phyloP scores from a whole-genome alignment of 1,140 invertebrate species.

The Tenebrio molitor region DNA sequence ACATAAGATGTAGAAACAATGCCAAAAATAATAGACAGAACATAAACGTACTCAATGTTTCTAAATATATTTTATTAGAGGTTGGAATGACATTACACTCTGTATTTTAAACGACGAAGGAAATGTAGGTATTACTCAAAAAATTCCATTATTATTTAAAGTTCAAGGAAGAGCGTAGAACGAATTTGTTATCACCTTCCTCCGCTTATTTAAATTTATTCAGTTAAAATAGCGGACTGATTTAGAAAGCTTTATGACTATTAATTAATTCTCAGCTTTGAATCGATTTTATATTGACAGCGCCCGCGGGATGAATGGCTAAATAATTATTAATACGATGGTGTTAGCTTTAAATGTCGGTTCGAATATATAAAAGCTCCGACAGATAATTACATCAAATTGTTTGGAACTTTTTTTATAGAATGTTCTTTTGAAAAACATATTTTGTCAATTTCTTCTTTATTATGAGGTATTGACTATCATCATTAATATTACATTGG shows the following conservation, averaged over 20 bases:
- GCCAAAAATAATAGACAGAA: no score
- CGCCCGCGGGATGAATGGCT: slow-evolving; percentile 3
- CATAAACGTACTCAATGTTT: no score
- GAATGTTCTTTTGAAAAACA: neutral
- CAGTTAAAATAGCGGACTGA: slow-evolving; percentile 8
- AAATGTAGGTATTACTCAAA: no score
- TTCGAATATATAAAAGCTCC: slow-evolving; percentile 7
- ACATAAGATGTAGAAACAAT: no score
- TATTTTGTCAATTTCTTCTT: no score
- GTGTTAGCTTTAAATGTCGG: slow-evolving; percentile 1
- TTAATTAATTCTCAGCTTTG: neutral
- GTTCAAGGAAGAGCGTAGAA: no score
- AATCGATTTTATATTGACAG: slow-evolving; percentile 15
- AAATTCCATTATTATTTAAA: no score
- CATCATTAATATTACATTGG: neutral
- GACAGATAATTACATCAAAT: slow-evolving; percentile 11
- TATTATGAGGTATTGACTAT: no score
- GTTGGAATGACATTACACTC: no score
- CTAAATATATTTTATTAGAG: no score
- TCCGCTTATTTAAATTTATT: slow-evolving; percentile 6
- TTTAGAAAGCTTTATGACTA: neutral
- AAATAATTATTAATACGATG: slow-evolving; percentile 16
- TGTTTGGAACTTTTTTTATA: neutral
- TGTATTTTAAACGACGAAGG: no score
- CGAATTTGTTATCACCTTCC: no score